Evolutionary conservation across 2,113 vertebrate genomes (phyloP).

Genomic region (Laticauda colubrina): DNA sequence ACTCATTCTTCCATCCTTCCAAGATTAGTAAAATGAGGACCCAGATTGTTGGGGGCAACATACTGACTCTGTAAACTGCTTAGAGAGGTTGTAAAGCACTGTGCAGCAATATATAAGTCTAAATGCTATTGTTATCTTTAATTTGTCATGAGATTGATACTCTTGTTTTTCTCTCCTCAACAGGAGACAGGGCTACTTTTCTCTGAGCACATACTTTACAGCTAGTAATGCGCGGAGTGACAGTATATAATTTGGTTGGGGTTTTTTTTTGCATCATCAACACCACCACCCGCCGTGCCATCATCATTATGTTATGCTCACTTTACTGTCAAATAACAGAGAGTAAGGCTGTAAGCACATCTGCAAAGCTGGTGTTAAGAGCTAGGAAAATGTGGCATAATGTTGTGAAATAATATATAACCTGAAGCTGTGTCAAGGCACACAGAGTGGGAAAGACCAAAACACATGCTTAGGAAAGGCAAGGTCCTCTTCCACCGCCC

Average conservation of each 20-base stretch:
- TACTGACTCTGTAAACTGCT: too few relatives aligned
- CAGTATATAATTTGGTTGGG: not conserved
- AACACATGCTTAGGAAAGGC: not conserved
- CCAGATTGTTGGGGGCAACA: too few relatives aligned
- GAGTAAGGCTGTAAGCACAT: not conserved
- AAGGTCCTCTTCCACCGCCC: not conserved
- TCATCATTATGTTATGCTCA: not conserved
- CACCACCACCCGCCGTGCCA: not conserved
- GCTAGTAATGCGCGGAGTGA: not conserved
- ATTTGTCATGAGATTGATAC: not conserved
- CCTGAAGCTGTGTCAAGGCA: not conserved
- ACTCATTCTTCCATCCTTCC: too few relatives aligned
- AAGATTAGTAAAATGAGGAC: too few relatives aligned
- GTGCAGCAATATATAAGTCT: too few relatives aligned
- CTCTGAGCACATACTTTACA: not conserved
- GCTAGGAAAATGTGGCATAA: not conserved
- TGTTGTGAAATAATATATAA: not conserved
- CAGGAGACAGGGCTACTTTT: not conserved
- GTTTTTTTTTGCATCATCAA: not conserved
- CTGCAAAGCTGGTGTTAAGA: not conserved
- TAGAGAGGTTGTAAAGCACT: too few relatives aligned
- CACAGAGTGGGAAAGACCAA: not conserved
- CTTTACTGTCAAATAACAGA: not conserved
- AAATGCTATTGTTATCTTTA: not conserved
- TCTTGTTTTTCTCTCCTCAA: not conserved